Base-by-base conservation (phyloP, 1,140 invertebrate genomes). In the Stenopsyche tienmushanensis region DNA sequence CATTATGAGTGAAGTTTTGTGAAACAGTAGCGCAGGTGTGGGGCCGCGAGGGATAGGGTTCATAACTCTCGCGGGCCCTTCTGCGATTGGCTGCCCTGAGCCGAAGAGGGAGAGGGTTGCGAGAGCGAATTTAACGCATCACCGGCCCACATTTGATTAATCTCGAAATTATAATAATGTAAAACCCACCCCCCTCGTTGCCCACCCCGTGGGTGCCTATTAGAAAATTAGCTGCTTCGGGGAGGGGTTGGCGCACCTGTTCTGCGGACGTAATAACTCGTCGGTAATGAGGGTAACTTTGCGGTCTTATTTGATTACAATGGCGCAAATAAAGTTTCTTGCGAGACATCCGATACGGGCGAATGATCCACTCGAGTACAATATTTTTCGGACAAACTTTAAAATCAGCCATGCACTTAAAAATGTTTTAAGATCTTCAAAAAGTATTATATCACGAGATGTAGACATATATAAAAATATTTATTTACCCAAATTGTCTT, bases 81-180 rank as follows among this genome's bases (percentile, higher is more conserved):
- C 13, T 13, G 18, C 18, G 41, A 2, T 44, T 13, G 41, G 18
- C 13, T 17, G 18, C 41, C 18, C 41, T 17, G 41, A 29, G 52
- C n/a, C 15, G 29, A 9, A 25, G 26, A 58, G 53, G 26, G 60
- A n/a, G 42, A 49, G 41, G 54, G 63, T 47, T 47, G 42, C 29
- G 45, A 17, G 57, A 47, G 49, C 58, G 58, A 69, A 69, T 69
- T 69, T 62, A 62, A 62, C 67, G 67, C 67, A 69, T 69, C 67
- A 64, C 67, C 45, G 67, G 58, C 42, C 67, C 64, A 62, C 63
- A 65, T 69, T 69, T 69, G 67, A 69, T 69, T 69, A 69, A 69
- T 69, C 63, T 69, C 44, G 59, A 69, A 69, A 69, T 69, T 69
- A 69, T 69, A 69, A 69, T 65, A 69, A 69, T 69, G 67, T 69